Base-by-base conservation (phyloP, 2,113 vertebrate species). In the Gasterosteus aculeatus region DNA sequence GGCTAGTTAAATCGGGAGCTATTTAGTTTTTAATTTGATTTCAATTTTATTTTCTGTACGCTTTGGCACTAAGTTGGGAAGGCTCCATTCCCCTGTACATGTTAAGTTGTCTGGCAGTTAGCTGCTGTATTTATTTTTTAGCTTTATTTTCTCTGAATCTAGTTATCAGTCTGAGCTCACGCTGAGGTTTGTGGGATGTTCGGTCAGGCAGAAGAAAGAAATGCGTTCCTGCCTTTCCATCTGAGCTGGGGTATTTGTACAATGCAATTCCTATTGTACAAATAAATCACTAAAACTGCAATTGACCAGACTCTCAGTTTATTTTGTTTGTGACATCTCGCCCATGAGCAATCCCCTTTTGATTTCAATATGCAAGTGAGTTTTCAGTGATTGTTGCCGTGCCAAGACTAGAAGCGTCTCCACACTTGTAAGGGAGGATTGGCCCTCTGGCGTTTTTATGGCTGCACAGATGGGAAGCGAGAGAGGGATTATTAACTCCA, bases 241-340 rank as follows among this genome's bases (percentile, higher is more conserved):
- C 85, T 80, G 78, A 89, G 61, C 80, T 80, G 80, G 84, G 90
- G 77, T 81, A 68, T 90, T 90, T 91, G 88, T 93, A 92, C 89
- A 88, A 69, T 89, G 80, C 65, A 82, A 92, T 85, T 92, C 83
- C 63, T 89, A 83, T 89, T 93, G 92, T 94, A 92, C 89, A 93
- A 94, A 95, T 95, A 94, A 95, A 95, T 92, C 90, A 94, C 92
- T 91, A 72, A 93, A 90, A 88, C 85, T 86, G 86, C 91, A 85
- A 35, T 65, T 65, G 26, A 73, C 77, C 60, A 69, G 69, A 15
- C 38, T 65, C 33, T 54, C 65, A 3, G 65, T 33, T 14, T 46
- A 66, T 11, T 78, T 56, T 72, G 19, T 47, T 22, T 26, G 5
- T 18, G 60, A n/a, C 31, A 49, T 16, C 57, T 29, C 6, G 11